Percentiles rank a stretch among this genome's conserved stretches.
These are phyloP conservation scores for Bothrops alternatus DNA, from an alignment of 2,797 vertebrate genomes.

Conservation along the genomic window DNA sequence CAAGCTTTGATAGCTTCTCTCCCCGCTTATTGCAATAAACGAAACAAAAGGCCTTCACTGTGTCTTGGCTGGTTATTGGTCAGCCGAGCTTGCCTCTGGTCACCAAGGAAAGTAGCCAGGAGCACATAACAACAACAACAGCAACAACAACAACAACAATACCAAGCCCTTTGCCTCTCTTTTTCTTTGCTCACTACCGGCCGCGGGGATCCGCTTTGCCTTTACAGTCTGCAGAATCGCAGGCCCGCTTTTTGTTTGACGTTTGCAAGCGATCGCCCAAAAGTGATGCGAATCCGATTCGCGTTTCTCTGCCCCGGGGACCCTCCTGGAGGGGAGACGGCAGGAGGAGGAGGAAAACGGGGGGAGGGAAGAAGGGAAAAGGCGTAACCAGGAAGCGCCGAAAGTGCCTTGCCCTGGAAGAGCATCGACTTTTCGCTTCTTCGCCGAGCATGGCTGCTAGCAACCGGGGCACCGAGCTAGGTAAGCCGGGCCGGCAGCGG, in stretches of 20 bases:
- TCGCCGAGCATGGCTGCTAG: conserved; percentile 44
- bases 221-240: neutral
- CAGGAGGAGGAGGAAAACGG: neutral
- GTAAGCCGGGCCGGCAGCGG: conserved; percentile 54
- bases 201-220: neutral
- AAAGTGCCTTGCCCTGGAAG: neutral
- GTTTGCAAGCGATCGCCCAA: neutral
- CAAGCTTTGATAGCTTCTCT: no score
- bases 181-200: neutral
- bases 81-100: no score
- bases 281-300: neutral
- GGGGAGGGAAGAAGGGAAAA: neutral
- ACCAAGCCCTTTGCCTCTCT: neutral
- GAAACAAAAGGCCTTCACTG: no score
- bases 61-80: no score
- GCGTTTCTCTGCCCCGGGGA: neutral
- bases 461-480: conserved; percentile 55
- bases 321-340: no score
- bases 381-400: conserved; percentile 10
- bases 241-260: neutral
- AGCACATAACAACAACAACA: no score
- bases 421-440: neutral
- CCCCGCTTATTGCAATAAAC: no score
- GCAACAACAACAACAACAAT: no score
- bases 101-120: no score